Evolutionary conservation across 2,113 vertebrate genomes (phyloP).

Genomic region (Hirundichthys speculiger): DNA sequence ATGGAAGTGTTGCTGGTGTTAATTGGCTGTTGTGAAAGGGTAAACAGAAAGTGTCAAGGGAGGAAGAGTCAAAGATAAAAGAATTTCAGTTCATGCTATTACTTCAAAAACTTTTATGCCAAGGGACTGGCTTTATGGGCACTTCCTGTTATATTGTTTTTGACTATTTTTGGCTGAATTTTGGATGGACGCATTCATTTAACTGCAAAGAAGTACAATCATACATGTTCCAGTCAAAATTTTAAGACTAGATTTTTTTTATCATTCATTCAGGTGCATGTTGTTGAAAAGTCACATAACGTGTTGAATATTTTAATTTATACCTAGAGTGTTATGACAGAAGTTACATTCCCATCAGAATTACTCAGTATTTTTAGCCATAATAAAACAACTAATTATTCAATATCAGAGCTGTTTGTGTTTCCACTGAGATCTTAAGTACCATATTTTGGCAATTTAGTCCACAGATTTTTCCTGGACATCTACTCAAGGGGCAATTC

Average conservation of each 20-base stretch:
- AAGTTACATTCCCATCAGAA: too few relatives aligned
- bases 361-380: too few relatives aligned
- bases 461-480: too few relatives aligned
- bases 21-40: constrained; percentile 40
- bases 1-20: constrained; percentile 45
- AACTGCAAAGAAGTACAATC: constrained; percentile 7
- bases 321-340: too few relatives aligned
- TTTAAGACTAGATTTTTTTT: background rate
- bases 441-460: too few relatives aligned
- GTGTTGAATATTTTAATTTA: too few relatives aligned
- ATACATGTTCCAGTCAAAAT: background rate
- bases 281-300: background rate
- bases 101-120: constrained; percentile 1
- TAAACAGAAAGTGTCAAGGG: constrained; percentile 21
- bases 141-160: constrained; percentile 33
- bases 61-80: background rate
- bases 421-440: too few relatives aligned
- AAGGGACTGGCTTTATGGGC: constrained; percentile 13
- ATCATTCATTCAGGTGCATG: background rate
- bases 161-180: background rate
- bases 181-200: background rate
- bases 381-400: too few relatives aligned
- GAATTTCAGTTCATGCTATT: constrained; percentile 1
- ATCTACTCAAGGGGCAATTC: too few relatives aligned
- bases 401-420: too few relatives aligned